phyloP scores from a whole-genome alignment of 2,113 vertebrate species.

The Taxidea taxus region DNA sequence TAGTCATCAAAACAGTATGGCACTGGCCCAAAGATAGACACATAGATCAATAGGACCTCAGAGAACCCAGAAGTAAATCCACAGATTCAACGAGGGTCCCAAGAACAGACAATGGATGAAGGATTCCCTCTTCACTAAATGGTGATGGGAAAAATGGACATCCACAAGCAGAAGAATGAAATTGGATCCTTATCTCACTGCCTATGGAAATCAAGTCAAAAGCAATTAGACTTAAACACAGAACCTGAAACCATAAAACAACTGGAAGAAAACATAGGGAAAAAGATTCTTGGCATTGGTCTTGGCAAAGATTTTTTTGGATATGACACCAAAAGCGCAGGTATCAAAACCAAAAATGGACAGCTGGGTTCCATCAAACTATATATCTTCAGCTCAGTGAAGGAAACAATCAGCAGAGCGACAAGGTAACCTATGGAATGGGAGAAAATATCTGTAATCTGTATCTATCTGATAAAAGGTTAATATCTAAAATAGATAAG shows the following conservation, averaged over 20 bases:
- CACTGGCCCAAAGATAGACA: background rate
- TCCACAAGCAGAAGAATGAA: background rate
- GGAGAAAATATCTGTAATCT: background rate
- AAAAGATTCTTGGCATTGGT: too few species aligned
- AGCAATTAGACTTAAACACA: background rate
- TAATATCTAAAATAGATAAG: background rate
- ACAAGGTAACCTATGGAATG: background rate
- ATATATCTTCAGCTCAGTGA: background rate
- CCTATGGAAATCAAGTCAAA: background rate
- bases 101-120: background rate
- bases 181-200: background rate
- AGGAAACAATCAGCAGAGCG: background rate
- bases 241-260: background rate
- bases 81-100: background rate
- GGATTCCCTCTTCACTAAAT: too few species aligned
- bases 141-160: too few species aligned
- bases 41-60: background rate
- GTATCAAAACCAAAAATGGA: background rate
- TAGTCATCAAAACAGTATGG: background rate
- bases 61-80: background rate
- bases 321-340: background rate
- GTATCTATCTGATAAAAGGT: background rate
- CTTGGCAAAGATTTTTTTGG: background rate
- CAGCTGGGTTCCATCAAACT: background rate
- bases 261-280: background rate